phyloP scores from a whole-genome alignment of 1,140 invertebrate genomes.

The Daktulosphaira vitifoliae region DNA sequence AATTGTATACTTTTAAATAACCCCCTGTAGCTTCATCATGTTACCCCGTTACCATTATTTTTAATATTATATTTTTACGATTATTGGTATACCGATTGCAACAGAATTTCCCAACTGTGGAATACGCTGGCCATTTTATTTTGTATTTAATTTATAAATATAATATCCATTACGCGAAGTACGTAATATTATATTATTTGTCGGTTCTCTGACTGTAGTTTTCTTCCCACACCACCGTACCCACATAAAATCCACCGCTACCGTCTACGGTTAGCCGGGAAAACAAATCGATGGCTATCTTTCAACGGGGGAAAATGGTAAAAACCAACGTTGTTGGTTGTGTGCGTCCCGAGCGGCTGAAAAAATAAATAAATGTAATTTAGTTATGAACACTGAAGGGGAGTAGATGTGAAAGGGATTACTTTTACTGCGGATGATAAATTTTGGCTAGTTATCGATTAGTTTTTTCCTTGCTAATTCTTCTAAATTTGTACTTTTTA shows the following conservation, averaged over 20 bases:
- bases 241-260: too few species aligned
- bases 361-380: conserved; percentile 18
- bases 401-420: not conserved
- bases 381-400: conserved; percentile 7
- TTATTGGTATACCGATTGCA: conserved; percentile 14
- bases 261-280: conserved; percentile 7
- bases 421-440: conserved; percentile 25
- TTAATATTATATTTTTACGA: conserved; percentile 33
- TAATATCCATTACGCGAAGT: too few species aligned
- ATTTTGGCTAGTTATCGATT: conserved; percentile 23
- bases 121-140: too few species aligned
- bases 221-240: too few species aligned
- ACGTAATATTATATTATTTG: too few species aligned
- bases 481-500: too few species aligned
- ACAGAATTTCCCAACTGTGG: not conserved
- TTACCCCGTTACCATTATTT: conserved; percentile 23
- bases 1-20: conserved; percentile 30
- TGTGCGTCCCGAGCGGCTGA: conserved; percentile 11
- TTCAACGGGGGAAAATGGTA: conserved; percentile 27
- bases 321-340: too few species aligned
- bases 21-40: conserved; percentile 6
- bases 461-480: too few species aligned
- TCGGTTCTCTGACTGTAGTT: too few species aligned
- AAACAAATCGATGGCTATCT: conserved; percentile 31
- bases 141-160: too few species aligned